These are phyloP conservation scores for Brienomyrus brachyistius DNA, from an alignment of 2,113 vertebrate genomes.

Conservation along the genomic window DNA sequence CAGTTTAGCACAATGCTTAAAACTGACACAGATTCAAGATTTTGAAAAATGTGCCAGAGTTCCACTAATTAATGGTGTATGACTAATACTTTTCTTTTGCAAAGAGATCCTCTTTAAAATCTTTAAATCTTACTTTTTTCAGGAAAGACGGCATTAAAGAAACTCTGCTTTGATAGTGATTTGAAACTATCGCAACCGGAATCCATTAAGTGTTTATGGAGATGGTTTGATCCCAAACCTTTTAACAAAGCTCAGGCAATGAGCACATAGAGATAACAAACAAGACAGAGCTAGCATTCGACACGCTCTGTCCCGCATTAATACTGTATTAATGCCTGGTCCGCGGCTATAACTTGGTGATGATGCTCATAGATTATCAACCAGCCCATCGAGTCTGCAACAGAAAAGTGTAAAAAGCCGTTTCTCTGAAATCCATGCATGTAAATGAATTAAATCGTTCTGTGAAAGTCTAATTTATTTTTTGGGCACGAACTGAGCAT, in stretches of 20 bases:
- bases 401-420: not conserved
- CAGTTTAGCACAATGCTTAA: not conserved
- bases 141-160: not conserved
- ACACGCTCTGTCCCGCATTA: not conserved
- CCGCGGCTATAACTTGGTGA: not conserved
- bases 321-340: too few species aligned
- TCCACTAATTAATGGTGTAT: not conserved
- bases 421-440: not conserved
- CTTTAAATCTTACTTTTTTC: not conserved
- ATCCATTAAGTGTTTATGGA: not conserved
- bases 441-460: not conserved
- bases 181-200: not conserved
- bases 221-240: not conserved
- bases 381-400: not conserved
- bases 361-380: not conserved
- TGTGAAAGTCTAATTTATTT: not conserved
- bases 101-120: not conserved
- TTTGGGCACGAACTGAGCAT: not conserved
- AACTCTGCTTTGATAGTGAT: not conserved
- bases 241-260: not conserved
- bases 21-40: not conserved
- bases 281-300: not conserved
- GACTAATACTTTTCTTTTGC: not conserved
- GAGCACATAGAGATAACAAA: not conserved
- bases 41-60: not conserved